Conservation (phyloP, 2,888 invertebrate species). For the Drosophila parthenogenetica region DNA sequence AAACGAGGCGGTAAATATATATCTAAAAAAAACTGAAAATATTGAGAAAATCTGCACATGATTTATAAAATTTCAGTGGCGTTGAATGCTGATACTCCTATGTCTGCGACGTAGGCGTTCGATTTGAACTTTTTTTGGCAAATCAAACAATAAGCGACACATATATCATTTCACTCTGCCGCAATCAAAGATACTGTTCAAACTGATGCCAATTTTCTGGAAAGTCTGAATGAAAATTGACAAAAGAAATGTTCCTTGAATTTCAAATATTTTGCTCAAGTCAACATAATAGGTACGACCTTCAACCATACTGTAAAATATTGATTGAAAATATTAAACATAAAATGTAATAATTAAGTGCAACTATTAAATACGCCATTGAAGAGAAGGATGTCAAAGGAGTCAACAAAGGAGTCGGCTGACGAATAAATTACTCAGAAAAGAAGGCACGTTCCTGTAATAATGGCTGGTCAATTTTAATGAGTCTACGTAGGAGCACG, state of each 20-base stretch:
- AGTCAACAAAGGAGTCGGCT: slow-evolving; percentile 25
- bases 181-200: slow-evolving; percentile 6
- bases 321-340: slow-evolving; percentile 1
- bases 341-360: slow-evolving; percentile 22
- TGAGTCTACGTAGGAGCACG: slow-evolving; percentile 74
- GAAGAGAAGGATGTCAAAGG: slow-evolving; percentile 28
- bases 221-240: neutral
- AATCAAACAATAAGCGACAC: slow-evolving; percentile 61
- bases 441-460: slow-evolving; percentile 73
- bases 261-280: neutral
- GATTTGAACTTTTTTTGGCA: slow-evolving; percentile 45
- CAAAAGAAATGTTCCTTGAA: neutral
- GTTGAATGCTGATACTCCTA: slow-evolving; percentile 59
- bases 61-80: slow-evolving; percentile 80
- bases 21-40: neutral
- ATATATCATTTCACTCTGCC: slow-evolving; percentile 20
- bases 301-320: neutral
- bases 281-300: neutral
- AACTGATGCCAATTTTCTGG: slow-evolving; percentile 1
- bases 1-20: slow-evolving; percentile 6
- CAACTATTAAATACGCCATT: slow-evolving; percentile 47
- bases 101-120: slow-evolving; percentile 61
- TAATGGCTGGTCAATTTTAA: slow-evolving; percentile 81
- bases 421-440: slow-evolving; percentile 69
- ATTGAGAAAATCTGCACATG: slow-evolving; percentile 71